Evolutionary conservation across 2,797 vertebrate species (phyloP).

Genomic region (Siniperca obscura): DNA sequence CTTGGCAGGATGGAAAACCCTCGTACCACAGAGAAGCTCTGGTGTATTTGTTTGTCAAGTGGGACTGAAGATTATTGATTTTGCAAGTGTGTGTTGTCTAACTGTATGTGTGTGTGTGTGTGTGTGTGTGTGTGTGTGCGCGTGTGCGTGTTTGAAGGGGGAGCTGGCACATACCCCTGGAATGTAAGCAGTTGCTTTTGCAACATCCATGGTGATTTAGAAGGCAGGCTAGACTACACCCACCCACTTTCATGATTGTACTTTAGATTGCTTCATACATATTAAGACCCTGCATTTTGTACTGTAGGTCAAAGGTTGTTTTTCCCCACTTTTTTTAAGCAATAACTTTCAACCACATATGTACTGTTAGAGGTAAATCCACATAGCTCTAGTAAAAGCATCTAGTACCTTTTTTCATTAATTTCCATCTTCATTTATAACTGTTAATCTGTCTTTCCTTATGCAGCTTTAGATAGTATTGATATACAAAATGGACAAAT

Average conservation of each 20-base stretch:
- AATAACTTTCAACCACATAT: constrained; percentile 8
- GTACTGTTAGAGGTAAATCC: background rate
- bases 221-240: constrained; percentile 37
- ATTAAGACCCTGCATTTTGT: constrained; percentile 15
- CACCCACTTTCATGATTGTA: constrained; percentile 37
- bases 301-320: constrained; percentile 36
- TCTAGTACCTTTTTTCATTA: background rate
- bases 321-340: background rate
- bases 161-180: constrained; percentile 52
- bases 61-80: constrained; percentile 79
- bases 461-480: background rate
- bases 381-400: background rate
- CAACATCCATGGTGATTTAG: constrained; percentile 55
- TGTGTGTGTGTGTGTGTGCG: constrained; percentile 25
- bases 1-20: constrained; percentile 68
- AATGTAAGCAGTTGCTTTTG: constrained; percentile 63
- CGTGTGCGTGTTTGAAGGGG: constrained; percentile 27
- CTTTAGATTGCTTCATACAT: constrained; percentile 61
- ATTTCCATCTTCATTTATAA: background rate
- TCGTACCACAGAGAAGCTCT: constrained; percentile 56
- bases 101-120: constrained; percentile 17
- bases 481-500: background rate
- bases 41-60: constrained; percentile 73
- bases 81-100: constrained; percentile 63
- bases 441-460: background rate